Evolutionary conservation across 2,888 invertebrate genomes (phyloP).

Genomic region (Philereme transversata): DNA sequence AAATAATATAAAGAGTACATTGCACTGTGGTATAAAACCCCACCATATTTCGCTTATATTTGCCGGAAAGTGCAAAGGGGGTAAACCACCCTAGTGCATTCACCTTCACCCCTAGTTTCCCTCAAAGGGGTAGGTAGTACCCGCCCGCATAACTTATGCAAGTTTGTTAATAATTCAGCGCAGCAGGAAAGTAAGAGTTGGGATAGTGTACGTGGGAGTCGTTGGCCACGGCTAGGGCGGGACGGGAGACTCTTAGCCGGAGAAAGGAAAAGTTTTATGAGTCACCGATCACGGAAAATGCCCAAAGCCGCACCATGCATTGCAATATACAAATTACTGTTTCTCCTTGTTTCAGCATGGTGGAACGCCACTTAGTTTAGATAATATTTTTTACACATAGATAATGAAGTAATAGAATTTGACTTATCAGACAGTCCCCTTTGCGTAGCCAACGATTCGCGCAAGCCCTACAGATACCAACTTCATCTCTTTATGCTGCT

Average conservation of each 20-base stretch:
- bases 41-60: constrained; percentile 47
- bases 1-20: constrained; percentile 49
- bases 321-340: too few species aligned
- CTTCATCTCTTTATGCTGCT: constrained; percentile 32
- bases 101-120: constrained; percentile 49
- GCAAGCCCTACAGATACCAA: constrained; percentile 10
- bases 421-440: too few species aligned
- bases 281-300: background rate
- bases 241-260: constrained; percentile 1
- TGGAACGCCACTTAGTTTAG: too few species aligned
- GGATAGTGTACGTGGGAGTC: constrained; percentile 24
- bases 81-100: constrained; percentile 57
- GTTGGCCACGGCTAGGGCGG: constrained; percentile 8
- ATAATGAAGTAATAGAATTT: too few species aligned
- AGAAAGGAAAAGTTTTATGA: constrained; percentile 30
- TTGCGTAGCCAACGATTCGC: background rate
- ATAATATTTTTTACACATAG: too few species aligned
- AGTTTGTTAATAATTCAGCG: constrained; percentile 78
- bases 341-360: too few species aligned
- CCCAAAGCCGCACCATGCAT: too few species aligned
- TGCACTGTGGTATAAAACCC: constrained; percentile 50
- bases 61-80: constrained; percentile 44
- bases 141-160: constrained; percentile 70
- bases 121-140: constrained; percentile 31
- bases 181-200: constrained; percentile 76